These are phyloP conservation scores for Scopus umbretta DNA, from an alignment of 2,113 vertebrate species.

Conservation along the genomic window DNA sequence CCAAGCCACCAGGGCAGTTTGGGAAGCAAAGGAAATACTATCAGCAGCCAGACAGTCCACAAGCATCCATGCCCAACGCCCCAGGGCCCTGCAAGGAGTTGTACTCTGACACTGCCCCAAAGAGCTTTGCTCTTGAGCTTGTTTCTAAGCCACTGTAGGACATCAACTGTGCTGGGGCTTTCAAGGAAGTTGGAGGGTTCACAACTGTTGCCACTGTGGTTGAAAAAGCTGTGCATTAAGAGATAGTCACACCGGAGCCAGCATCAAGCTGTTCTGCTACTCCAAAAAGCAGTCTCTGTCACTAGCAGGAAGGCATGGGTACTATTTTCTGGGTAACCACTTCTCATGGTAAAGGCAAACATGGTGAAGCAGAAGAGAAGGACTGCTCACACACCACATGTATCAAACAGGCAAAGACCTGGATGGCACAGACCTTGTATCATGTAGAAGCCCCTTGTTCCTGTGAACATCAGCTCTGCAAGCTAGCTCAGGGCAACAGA, in stretches of 20 bases:
- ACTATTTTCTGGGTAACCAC: not conserved
- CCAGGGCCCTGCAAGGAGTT: not conserved
- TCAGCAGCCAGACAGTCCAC: not conserved
- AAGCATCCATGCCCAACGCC: not conserved
- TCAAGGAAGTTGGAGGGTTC: not conserved
- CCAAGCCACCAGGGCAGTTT: not conserved
- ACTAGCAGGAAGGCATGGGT: not conserved
- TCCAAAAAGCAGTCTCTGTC: not conserved
- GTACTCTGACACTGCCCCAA: not conserved
- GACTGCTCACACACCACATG: not conserved
- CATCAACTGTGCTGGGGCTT: not conserved
- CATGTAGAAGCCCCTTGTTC: not conserved
- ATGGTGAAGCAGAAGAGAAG: not conserved
- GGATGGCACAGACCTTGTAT: not conserved
- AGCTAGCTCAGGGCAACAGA: not conserved
- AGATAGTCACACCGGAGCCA: not conserved
- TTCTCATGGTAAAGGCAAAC: not conserved
- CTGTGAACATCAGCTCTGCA: rapidly evolving
- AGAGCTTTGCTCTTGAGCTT: not conserved
- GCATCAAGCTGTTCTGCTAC: not conserved
- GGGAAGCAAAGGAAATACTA: not conserved
- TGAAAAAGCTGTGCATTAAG: not conserved
- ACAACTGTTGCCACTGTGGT: not conserved
- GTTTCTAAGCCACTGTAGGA: not conserved
- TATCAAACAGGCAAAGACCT: not conserved